These are phyloP conservation scores for Pandion haliaetus DNA, from an alignment of 2,113 vertebrate genomes.

Conservation along the genomic window DNA sequence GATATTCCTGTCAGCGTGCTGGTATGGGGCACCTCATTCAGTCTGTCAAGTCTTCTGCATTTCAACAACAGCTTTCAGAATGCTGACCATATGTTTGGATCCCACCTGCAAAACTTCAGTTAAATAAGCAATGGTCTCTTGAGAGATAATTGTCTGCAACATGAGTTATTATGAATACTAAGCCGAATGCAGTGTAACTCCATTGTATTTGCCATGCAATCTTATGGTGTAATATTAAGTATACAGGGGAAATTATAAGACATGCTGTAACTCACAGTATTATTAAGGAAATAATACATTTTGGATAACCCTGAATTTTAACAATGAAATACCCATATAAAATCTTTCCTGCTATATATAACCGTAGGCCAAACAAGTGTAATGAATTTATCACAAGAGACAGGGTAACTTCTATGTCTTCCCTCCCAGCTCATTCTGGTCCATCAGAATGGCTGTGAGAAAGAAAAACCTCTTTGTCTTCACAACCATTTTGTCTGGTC, in stretches of 20 bases:
- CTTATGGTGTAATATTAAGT: background rate
- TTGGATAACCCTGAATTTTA: background rate
- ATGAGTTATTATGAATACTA: background rate
- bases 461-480: background rate
- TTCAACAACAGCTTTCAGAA: conserved; percentile 7
- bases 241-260: background rate
- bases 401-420: background rate
- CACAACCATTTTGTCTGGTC: background rate
- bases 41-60: background rate
- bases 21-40: background rate
- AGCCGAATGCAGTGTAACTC: background rate
- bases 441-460: background rate
- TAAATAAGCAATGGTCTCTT: background rate
- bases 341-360: background rate
- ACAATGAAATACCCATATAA: background rate
- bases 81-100: background rate
- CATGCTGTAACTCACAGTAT: background rate
- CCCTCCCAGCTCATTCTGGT: background rate
- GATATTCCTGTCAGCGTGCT: background rate
- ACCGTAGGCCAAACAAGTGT: background rate
- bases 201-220: background rate
- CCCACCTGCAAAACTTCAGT: background rate
- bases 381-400: background rate
- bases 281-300: background rate
- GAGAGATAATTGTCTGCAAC: conserved; percentile 1